These are phyloP conservation scores for Leptinotarsa lineolata DNA, from an alignment of 1,140 invertebrate species.

Conservation along the genomic window DNA sequence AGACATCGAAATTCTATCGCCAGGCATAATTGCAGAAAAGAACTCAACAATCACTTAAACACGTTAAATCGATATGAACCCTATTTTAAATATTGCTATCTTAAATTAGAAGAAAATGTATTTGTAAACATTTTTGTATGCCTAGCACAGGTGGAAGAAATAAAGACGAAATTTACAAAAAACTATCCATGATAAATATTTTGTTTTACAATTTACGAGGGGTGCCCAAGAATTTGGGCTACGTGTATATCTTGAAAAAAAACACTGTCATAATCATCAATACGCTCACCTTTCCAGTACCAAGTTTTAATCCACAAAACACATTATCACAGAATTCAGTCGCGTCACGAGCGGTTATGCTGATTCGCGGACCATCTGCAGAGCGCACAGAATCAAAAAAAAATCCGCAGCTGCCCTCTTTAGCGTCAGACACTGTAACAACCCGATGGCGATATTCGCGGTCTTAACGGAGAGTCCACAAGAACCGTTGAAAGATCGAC, in stretches of 20 bases:
- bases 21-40: too few relatives aligned
- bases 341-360: background rate
- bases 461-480: background rate
- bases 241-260: background rate
- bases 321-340: background rate
- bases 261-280: background rate
- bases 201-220: too few relatives aligned
- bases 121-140: too few relatives aligned
- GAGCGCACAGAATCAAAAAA: background rate
- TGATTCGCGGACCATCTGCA: background rate
- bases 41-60: too few relatives aligned
- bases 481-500: slow-evolving; percentile 1
- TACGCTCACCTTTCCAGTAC: background rate
- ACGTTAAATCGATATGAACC: too few relatives aligned
- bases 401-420: background rate
- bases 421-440: background rate
- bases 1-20: too few relatives aligned
- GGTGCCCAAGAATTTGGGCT: too few relatives aligned
- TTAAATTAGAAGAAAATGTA: too few relatives aligned
- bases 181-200: too few relatives aligned
- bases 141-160: too few relatives aligned
- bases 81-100: too few relatives aligned
- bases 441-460: background rate
- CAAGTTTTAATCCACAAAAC: background rate
- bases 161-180: too few relatives aligned